Percentiles rank a stretch among this genome's conserved stretches.
phyloP scores from a whole-genome alignment of 2,888 invertebrate genomes.

The Panopea generosa region DNA sequence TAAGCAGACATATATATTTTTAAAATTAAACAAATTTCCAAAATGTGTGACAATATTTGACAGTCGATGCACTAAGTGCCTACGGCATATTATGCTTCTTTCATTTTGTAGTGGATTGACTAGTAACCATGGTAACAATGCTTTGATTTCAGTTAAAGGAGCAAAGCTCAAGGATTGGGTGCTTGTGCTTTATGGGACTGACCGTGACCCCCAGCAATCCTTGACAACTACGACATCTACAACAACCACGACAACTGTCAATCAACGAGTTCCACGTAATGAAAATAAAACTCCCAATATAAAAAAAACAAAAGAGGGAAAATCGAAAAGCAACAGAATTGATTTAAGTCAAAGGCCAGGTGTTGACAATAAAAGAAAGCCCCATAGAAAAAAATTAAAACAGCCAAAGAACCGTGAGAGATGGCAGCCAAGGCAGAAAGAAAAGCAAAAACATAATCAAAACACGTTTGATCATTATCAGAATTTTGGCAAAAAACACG shows the following conservation, averaged over 20 bases:
- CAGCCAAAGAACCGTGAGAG: background rate
- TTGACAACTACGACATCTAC: constrained; percentile 67
- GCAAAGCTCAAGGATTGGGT: constrained; percentile 94
- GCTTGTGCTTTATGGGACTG: constrained; percentile 96
- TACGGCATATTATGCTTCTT: no score
- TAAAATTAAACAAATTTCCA: no score
- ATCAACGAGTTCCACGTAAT: constrained; percentile 36
- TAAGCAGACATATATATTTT: no score
- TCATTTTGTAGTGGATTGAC: no score
- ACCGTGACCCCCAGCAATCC: constrained; percentile 74
- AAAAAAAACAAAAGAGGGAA: background rate
- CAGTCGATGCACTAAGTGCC: no score
- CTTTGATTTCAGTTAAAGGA: constrained; percentile 79
- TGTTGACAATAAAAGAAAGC: no score
- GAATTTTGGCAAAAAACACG: background rate
- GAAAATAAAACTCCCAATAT: background rate
- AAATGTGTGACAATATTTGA: no score
- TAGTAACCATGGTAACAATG: constrained; percentile 38
- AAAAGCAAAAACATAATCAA: background rate
- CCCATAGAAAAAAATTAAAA: constrained; percentile 3
- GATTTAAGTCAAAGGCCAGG: no score
- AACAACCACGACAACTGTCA: constrained; percentile 65
- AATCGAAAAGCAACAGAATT: background rate
- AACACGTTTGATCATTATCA: background rate
- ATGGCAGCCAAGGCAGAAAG: background rate